These are phyloP conservation scores for Portunus trituberculatus DNA, from an alignment of 1,140 invertebrate species.

Conservation along the genomic window DNA sequence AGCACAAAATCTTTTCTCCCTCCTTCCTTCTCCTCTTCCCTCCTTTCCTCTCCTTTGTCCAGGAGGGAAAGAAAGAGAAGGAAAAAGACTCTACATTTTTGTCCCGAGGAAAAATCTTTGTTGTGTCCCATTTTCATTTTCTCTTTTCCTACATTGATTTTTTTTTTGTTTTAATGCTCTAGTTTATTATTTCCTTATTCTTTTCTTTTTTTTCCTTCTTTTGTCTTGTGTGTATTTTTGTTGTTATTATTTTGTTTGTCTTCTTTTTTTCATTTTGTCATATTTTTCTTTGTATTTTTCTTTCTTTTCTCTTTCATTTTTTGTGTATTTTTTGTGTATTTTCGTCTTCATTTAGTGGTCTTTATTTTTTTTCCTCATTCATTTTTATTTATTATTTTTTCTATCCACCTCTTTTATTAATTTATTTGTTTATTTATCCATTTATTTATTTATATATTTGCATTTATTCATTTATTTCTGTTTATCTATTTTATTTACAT, in stretches of 20 bases:
- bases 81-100: not conserved
- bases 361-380: not conserved
- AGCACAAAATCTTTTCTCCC: not conserved
- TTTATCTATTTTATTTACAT: not conserved
- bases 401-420: not conserved
- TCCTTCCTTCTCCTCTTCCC: not conserved
- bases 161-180: no score
- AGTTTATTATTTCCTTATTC: no score
- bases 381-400: not conserved
- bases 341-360: not conserved
- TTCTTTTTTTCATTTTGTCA: not conserved
- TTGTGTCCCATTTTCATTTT: not conserved
- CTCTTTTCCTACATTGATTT: not conserved
- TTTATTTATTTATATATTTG: not conserved
- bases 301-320: no score
- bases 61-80: not conserved
- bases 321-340: no score
- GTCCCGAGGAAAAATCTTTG: not conserved
- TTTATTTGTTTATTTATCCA: not conserved
- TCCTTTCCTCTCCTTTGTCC: not conserved
- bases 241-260: not conserved
- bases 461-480: not conserved
- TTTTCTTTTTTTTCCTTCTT: no score
- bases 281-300: no score
- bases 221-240: no score